Base-by-base conservation (phyloP, 2,113 vertebrate species). In the Rhegmatorhina hoffmannsi region DNA sequence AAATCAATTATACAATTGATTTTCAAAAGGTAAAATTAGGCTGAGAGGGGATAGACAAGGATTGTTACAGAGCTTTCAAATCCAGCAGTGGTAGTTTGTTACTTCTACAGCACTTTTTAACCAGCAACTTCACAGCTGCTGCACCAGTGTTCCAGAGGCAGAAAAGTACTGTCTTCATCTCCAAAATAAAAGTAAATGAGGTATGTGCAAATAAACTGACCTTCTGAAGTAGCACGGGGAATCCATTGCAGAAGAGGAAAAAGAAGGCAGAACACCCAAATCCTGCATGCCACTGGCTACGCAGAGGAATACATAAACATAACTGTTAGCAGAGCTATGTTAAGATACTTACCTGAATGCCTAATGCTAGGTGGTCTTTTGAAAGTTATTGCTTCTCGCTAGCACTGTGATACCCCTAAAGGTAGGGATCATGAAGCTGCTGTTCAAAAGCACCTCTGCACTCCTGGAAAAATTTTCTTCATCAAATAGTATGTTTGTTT, bases 21-120 rank as follows among this genome's bases (percentile, higher is more conserved):
- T 68, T 89, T 69, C 73, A 81, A 88, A 87, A 78, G 19, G 34
- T 24, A 84, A 89, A 95, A 93, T 94, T 70, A 88, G 68, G 3
- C 64, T 67, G 47, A 33, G 80, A 77, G 36, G 36, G 52, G 81
- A 52, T 60, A 72, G 78, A 50, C 53, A 78, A 85, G 53, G 36
- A 34, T 79, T 92, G 63, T 72, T 55, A 31, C 50, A 73, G 62
- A 44, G 47, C 50, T 5, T 78, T 52, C 55, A 64, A 46, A 46
- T 88, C 29, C 49, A 14, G 16, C 20, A 49, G 17, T 11, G 56
- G 26, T 50, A 34, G 11, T 83, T 93, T 73, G 63, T 79, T 73
- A 56, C 9, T 62, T 46, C 50, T 47, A 25, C 7, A 29, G 6
- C 17, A 6, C 47, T 55, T 91, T 63, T 77, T 11, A 81, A 23